Percentiles rank a stretch among this genome's conserved stretches.
These are phyloP conservation scores for Trichosurus vulpecula DNA, from an alignment of 2,797 vertebrate species.

Conservation along the genomic window DNA sequence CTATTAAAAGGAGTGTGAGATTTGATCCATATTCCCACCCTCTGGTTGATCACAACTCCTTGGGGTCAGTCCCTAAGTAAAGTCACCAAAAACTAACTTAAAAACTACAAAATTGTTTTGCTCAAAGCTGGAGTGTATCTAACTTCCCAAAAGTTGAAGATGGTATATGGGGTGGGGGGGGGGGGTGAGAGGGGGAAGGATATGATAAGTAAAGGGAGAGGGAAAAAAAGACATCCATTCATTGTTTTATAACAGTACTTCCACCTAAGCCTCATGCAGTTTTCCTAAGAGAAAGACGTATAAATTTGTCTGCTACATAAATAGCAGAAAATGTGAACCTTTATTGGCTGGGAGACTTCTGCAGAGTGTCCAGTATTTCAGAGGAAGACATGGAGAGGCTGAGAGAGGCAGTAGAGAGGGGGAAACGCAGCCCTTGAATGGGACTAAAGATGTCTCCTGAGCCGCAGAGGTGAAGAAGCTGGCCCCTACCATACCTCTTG, in stretches of 20 bases:
- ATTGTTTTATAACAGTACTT: not conserved
- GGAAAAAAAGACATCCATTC: not conserved
- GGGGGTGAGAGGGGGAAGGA: not conserved
- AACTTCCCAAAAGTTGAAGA: not conserved
- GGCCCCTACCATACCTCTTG: not conserved
- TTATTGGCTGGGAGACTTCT: not conserved
- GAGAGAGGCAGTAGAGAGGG: not conserved
- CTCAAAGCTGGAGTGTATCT: not conserved
- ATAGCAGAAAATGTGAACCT: not conserved
- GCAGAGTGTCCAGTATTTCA: not conserved
- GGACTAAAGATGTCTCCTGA: not conserved
- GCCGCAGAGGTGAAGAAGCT: not conserved
- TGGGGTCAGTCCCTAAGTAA: not conserved
- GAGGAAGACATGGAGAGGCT: not conserved
- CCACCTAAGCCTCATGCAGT: not conserved
- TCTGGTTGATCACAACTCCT: not conserved
- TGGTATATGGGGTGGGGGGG: not conserved
- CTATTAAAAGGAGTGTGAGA: not conserved
- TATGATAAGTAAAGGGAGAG: not conserved
- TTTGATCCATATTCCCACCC: not conserved
- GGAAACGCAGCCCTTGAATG: too few relatives aligned
- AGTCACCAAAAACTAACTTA: not conserved
- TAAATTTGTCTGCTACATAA: not conserved
- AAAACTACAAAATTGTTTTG: not conserved
- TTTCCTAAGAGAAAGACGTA: not conserved